Evolutionary conservation across 1,140 invertebrate species (phyloP), one percentile per base, ranked within the genome.

Genomic region (Carposina sasakii): DNA sequence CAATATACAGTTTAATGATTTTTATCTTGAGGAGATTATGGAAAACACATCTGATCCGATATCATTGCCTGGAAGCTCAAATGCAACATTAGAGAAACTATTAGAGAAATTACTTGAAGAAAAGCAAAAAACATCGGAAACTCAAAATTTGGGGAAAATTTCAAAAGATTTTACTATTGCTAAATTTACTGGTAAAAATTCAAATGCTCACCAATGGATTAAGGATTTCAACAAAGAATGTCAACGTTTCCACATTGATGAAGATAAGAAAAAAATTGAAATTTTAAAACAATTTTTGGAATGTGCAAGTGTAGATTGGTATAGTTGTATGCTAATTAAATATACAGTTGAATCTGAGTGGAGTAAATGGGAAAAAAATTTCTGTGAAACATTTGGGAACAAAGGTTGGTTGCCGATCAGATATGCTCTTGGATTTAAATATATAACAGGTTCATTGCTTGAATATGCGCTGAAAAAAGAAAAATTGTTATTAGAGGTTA

Each of bases 381-480:
- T 67, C 48, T 47, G 33, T 16, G 31, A 60, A 36, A 57, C 63
- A 5, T 71, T 44, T 63, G 48, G 23, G 1, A 55, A 63, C 37
- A 61, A 64, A 50, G 55, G 60, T 44, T 71, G 65, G 58, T 39
- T 16, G 13, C 2, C 51, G 13, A 42, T 44, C n/a, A 62, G 15
- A 10, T 63, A 67, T 57, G 66, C 63, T 16, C 22, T 67, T 22
- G 43, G 13, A 17, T 70, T 55, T 42, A 71, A 52, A 53, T 73
- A 67, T 40, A 21, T 52, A 49, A 12, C 30, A 33, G 64, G 66
- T 10, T 65, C 61, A 26, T 64, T 76, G 40, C 8, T 74, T 19
- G 67, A 72, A 16, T 72, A 74, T 60, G 66, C 60, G 8, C 23
- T 65, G 30, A 70, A 46, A 70, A 37, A 68, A 62, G 60, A 72